Evolutionary conservation across 2,797 vertebrate genomes (phyloP).

Genomic region (Girardinus metallicus): DNA sequence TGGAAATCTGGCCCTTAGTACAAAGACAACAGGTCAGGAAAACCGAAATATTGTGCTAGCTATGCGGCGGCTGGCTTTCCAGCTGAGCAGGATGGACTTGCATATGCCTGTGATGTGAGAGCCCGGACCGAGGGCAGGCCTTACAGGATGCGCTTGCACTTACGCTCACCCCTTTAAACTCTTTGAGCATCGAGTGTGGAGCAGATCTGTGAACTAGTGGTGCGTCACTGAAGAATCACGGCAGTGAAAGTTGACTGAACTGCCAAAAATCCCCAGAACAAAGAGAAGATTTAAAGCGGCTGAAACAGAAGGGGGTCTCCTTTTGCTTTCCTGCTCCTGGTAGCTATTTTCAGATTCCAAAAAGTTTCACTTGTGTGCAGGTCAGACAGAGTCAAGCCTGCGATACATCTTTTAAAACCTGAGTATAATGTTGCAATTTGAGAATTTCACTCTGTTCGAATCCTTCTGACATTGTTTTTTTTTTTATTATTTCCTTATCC

Average conservation of each 20-base stretch:
- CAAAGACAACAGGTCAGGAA: neutral
- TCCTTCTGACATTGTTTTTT: conserved; percentile 3
- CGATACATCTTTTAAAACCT: conserved; percentile 43
- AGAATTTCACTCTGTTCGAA: conserved; percentile 2
- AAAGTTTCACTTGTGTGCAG: conserved; percentile 48
- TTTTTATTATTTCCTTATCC: conserved; percentile 16
- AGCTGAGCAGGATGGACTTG: conserved; percentile 4
- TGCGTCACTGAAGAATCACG: conserved; percentile 66
- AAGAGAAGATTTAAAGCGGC: conserved; percentile 46
- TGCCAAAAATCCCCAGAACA: conserved; percentile 53
- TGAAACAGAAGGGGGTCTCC: conserved; percentile 43
- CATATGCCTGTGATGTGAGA: conserved; percentile 35
- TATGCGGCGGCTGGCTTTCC: neutral
- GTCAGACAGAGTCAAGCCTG: conserved; percentile 56
- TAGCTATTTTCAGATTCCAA: conserved; percentile 51
- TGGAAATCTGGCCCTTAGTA: neutral
- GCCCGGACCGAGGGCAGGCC: conserved; percentile 30
- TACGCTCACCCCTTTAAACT: conserved; percentile 29
- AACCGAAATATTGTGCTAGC: neutral
- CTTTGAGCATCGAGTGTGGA: conserved; percentile 42
- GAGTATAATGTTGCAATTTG: conserved; percentile 3
- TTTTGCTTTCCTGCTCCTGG: conserved; percentile 30
- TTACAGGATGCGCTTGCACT: conserved; percentile 27
- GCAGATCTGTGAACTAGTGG: conserved; percentile 48
- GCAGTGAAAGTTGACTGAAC: conserved; percentile 60